Evolutionary conservation across 2,888 invertebrate species (phyloP), one percentile per base, ranked within the genome.

Genomic region (Cephus sareptanus): DNA sequence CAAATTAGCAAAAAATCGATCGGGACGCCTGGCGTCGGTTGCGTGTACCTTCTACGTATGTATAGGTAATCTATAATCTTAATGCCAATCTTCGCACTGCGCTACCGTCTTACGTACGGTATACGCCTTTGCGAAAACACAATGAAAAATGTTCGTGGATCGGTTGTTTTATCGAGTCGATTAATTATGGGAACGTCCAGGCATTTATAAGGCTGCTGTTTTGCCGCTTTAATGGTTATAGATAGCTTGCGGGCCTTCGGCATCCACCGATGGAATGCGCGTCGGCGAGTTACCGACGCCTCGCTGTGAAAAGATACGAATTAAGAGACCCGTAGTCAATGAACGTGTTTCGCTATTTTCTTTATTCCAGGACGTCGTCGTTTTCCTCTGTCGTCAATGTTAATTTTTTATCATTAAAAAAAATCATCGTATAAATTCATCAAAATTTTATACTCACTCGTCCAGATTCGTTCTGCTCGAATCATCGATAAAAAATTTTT

Each of bases 101-200:
- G 86, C 87, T 87, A 87, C 87, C 81, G 87, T 85, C 86, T 87
- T 87, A 87, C 87, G 87, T 84, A 78, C 78, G 70, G 73, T 70
- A 34, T 71, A 76, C 37, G 79, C 78, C 78, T 23, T 69, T 76
- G 74, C 77, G 76, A 79, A 77, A 79, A 74, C 73, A 79, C 78
- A 73, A 78, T 68, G 74, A 83, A 78, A 80, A 77, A 80, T 77
- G 79, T 9, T 77, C 77, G 78, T 75, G 77, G 73, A 73, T 76
- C 80, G 75, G 71, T 76, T 56, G 56, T 73, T 78, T 78, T 77
- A 68, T 56, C 69, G 74, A 78, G 74, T 71, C 80, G 69, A 81
- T 82, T 83, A 83, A 82, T 83, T 83, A 78, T 76, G 79, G 70
- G 77, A 81, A 79, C 76, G 79, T 74, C 69, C 75, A 76, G 76